Percentiles rank a stretch among this genome's conserved stretches.
Evolutionary conservation across 2,888 invertebrate species (phyloP).

Genomic region (Limnephilus lunatus): DNA sequence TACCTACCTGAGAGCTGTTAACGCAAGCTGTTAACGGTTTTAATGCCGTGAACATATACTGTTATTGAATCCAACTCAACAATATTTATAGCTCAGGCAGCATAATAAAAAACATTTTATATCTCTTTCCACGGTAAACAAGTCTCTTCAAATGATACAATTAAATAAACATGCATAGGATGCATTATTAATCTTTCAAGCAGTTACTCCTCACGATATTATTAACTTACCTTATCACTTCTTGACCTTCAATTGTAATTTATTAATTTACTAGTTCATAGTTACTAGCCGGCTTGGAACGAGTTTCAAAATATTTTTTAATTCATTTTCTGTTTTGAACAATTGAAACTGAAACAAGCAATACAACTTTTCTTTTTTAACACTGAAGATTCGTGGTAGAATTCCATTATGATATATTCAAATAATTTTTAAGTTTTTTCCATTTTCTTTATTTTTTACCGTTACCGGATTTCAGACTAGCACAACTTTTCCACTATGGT

Average conservation of each 20-base stretch:
- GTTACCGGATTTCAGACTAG: no score
- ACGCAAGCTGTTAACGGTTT: not conserved
- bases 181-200: not conserved
- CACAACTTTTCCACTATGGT: no score
- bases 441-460: no score
- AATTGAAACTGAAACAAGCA: not conserved
- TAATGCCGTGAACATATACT: not conserved
- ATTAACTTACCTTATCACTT: not conserved
- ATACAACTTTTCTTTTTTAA: no score
- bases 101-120: not conserved
- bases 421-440: no score
- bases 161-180: not conserved
- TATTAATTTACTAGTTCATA: constrained; percentile 10
- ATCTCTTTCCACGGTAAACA: not conserved
- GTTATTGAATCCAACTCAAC: not conserved
- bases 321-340: not conserved
- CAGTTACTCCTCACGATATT: not conserved
- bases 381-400: no score
- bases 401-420: no score
- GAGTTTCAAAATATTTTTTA: not conserved
- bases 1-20: not conserved
- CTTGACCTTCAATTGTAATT: not conserved
- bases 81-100: not conserved
- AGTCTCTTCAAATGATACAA: not conserved
- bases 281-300: not conserved